Conservation (phyloP, 2,888 invertebrate genomes). For the Nymphalis polychloros region DNA sequence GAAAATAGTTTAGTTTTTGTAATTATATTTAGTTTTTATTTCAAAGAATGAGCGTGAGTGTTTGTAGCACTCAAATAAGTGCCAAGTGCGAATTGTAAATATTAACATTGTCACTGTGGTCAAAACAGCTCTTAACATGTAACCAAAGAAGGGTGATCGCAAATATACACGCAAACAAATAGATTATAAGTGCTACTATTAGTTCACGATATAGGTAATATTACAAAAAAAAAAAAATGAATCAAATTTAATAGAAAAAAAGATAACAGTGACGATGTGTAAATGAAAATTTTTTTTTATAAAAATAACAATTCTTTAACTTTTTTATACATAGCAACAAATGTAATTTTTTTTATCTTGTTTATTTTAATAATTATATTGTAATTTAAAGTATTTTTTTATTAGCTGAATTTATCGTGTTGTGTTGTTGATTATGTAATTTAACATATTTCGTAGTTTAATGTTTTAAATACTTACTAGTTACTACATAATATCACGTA, state of each 20-base stretch:
- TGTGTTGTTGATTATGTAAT: no score
- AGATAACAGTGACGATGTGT: no score
- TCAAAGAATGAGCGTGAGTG: constrained; percentile 11
- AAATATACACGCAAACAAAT: constrained; percentile 58
- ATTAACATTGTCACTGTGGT: constrained; percentile 55
- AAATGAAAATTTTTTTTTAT: no score
- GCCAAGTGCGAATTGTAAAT: constrained; percentile 60
- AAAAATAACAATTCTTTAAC: no score
- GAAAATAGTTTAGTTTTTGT: background rate
- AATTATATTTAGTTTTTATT: constrained; percentile 8
- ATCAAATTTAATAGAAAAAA: background rate
- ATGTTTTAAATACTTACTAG: no score
- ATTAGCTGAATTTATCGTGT: no score
- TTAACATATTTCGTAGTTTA: no score
- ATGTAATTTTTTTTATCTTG: no score
- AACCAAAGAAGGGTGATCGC: constrained; percentile 53
- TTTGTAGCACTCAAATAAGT: constrained; percentile 39
- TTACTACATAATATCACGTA: no score
- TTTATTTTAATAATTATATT: no score
- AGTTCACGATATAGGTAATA: constrained; percentile 41
- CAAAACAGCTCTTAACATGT: constrained; percentile 57
- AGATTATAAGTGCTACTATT: constrained; percentile 51
- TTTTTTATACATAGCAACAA: no score
- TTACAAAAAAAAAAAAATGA: background rate
- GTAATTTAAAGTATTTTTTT: no score